These are phyloP conservation scores for Lithophane socia DNA, from an alignment of 2,888 invertebrate species.

Conservation along the genomic window DNA sequence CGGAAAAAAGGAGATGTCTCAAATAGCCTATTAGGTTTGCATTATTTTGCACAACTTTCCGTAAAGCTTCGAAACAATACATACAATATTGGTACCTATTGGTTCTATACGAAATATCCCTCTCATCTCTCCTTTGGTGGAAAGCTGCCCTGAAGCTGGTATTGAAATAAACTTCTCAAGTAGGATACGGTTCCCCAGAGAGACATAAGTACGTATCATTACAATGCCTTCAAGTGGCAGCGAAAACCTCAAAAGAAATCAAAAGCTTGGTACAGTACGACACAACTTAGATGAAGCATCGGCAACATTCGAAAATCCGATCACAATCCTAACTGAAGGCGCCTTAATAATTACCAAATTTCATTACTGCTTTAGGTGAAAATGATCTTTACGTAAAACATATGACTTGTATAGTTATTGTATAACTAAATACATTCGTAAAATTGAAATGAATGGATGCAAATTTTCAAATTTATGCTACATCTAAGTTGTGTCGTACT, in stretches of 20 bases:
- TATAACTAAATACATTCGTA: too few species aligned
- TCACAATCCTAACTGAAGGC: too few species aligned
- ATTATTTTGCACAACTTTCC: not conserved
- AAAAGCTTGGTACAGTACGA: conserved; percentile 2
- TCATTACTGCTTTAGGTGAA: too few species aligned
- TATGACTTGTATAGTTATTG: too few species aligned
- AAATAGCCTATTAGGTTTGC: not conserved
- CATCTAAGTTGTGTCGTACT: too few species aligned
- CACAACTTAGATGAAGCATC: too few species aligned
- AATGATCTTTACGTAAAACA: too few species aligned
- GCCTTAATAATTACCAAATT: too few species aligned
- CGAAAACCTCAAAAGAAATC: conserved; percentile 20
- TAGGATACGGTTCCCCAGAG: not conserved
- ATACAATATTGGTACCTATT: not conserved
- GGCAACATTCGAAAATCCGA: too few species aligned
- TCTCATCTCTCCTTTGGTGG: not conserved
- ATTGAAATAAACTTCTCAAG: conserved; percentile 33
- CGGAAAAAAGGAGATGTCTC: not conserved
- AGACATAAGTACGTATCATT: conserved; percentile 7
- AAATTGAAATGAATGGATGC: too few species aligned
- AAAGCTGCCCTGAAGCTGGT: not conserved
- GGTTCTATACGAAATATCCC: not conserved
- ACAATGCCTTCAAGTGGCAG: conserved; percentile 11
- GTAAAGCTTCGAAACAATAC: not conserved
- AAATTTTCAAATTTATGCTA: too few species aligned